Evolutionary conservation across 2,797 vertebrate species (phyloP), one percentile per base, ranked within the genome.

Genomic region (Miopithecus talapoin): DNA sequence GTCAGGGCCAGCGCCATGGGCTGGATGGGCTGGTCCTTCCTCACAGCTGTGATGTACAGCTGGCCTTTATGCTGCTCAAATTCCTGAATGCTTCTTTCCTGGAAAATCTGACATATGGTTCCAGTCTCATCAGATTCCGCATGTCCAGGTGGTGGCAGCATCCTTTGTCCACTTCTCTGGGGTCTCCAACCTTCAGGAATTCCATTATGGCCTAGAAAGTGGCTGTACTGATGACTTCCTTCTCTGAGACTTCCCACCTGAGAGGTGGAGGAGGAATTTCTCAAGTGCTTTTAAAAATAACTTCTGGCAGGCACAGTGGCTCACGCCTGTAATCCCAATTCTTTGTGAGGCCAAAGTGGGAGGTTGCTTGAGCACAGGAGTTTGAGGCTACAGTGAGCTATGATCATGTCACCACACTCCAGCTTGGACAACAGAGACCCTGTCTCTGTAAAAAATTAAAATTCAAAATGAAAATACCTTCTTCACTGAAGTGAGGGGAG

Each of bases 71-170:
- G 99, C 99, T 0, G 99, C 99, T 92, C 99, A 99, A 85, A 99
- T 99, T 85, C 99, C 99, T 0, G 99, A 99, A 97, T 99, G 99
- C 93, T 99, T 99, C 98, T 99, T 99, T 96, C 99, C 99, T 46
- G 99, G 99, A 30, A 99, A 99, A 98, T 99, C 99, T 61, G 99
- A 99, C 98, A 99, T 99, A 97, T 99, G 99, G 99, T 99, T 99
- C 97, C 99, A 99, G 98, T 99, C 99, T 0, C 99, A 99, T 98
- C 99, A 99, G 98, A 99, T 99, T 96, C 99, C 59, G 28, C 13
- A 30, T 30, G 59, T 99, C 97, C 99, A 99, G 95, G 99, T 99
- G 91, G 99, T 99, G 97, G 99, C 99, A 0, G 99, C 99, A 0
- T 99, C 99, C 24, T 99, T 99, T 41, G 99, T 99, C 98, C 99